Percentiles rank a stretch among this genome's conserved stretches.
Conservation (phyloP, 2,888 invertebrate species). For the Apotomis turbidana region DNA sequence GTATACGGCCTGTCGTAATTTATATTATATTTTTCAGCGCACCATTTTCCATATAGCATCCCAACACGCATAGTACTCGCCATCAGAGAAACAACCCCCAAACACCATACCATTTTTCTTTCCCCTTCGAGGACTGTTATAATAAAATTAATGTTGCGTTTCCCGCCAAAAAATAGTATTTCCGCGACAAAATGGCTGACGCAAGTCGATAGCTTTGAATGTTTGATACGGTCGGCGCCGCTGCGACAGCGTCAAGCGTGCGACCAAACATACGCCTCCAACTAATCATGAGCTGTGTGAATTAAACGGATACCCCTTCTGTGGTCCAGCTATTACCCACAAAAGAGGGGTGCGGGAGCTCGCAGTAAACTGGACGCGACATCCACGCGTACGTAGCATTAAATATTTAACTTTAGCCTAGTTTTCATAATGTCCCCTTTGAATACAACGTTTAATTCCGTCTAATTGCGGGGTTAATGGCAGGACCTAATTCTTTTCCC, state of each 20-base stretch:
- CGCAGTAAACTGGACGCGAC: slow-evolving; percentile 43
- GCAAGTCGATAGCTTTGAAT: slow-evolving; percentile 62
- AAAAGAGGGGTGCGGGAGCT: slow-evolving; percentile 42
- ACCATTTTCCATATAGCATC: slow-evolving; percentile 10
- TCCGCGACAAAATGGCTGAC: slow-evolving; percentile 57
- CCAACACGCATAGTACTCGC: slow-evolving; percentile 19
- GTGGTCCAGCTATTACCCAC: neutral
- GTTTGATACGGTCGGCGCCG: slow-evolving; percentile 56
- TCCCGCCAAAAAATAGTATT: slow-evolving; percentile 53
- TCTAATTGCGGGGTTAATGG: slow-evolving; percentile 49
- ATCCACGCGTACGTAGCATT: slow-evolving; percentile 51
- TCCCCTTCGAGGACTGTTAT: slow-evolving; percentile 48
- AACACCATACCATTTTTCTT: slow-evolving; percentile 47
- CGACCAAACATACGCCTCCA: slow-evolving; percentile 47
- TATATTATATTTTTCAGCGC: neutral
- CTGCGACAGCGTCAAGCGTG: slow-evolving; percentile 45
- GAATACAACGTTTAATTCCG: slow-evolving; percentile 51
- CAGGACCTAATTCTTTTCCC: slow-evolving; percentile 44
- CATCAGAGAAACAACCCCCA: slow-evolving; percentile 30
- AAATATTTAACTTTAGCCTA: slow-evolving; percentile 56
- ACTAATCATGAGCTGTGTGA: slow-evolving; percentile 43
- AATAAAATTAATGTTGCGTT: slow-evolving; percentile 59
- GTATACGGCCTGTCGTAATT: neutral
- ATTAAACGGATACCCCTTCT: slow-evolving; percentile 33
- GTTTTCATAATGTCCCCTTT: slow-evolving; percentile 53